These are phyloP conservation scores for Lasioglossum marginatum DNA, from an alignment of 2,888 invertebrate genomes.

Conservation along the genomic window DNA sequence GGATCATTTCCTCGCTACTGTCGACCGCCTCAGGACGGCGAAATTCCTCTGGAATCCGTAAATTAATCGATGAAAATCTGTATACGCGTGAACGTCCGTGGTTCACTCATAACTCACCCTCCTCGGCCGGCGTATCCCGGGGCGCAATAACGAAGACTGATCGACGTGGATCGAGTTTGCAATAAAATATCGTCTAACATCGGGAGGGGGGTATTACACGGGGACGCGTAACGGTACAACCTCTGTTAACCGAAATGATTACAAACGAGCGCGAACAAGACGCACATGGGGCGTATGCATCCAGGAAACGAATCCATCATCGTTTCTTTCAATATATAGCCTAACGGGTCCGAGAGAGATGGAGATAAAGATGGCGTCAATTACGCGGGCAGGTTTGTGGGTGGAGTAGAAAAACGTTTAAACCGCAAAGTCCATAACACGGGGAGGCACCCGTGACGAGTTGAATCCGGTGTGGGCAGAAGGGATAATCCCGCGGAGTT, in stretches of 20 bases:
- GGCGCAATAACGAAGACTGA: slow-evolving; percentile 18
- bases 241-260: slow-evolving; percentile 1
- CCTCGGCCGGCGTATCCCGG: slow-evolving; percentile 9
- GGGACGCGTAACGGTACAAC: background rate
- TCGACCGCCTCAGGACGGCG: background rate
- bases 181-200: slow-evolving; percentile 8
- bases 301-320: slow-evolving; percentile 30
- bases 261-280: slow-evolving; percentile 21
- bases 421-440: slow-evolving; percentile 45
- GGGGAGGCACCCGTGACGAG: slow-evolving; percentile 39
- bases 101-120: slow-evolving; percentile 1
- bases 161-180: slow-evolving; percentile 8
- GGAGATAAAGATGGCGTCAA: slow-evolving; percentile 23
- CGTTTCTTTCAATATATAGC: slow-evolving; percentile 23
- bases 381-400: slow-evolving; percentile 23
- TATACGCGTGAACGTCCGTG: background rate
- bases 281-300: background rate
- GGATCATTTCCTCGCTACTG: background rate
- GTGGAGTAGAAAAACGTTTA: slow-evolving; percentile 18
- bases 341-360: background rate
- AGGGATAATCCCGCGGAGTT: slow-evolving; percentile 80
- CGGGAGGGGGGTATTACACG: background rate
- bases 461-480: slow-evolving; percentile 67
- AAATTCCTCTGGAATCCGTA: background rate
- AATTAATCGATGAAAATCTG: slow-evolving; percentile 11